Base-by-base conservation (phyloP, 2,113 vertebrate species). In the Albula glossodonta region DNA sequence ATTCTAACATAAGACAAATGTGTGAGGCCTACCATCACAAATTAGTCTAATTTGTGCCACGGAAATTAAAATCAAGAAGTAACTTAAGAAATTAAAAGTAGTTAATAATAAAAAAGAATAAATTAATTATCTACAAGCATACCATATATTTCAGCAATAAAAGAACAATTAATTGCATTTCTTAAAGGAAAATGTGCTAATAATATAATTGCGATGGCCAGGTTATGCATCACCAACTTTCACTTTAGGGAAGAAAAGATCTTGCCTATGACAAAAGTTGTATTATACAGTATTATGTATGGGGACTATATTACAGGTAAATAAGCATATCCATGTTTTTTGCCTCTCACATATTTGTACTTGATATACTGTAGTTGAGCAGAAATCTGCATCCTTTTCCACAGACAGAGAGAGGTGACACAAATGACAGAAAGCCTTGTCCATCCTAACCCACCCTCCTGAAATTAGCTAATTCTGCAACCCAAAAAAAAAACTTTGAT, bases 391-490 rank as follows among this genome's bases (percentile, higher is more conserved):
- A 19, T 51, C 81, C 79, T 51, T 9, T 49, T 78, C 92, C 90
- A 91, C 89, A 91, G 90, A 91, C 91, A 90, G 91, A 93, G 91
- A 93, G 48, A 83, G 89, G 91, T 89, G 89, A 74, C 2, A 90
- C 90, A 93, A 94, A 95, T 92, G 94, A 94, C 93, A 93, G 90
- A 86, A 89, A 90, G 93, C 92, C 91, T 83, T 91, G 89, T 91
- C 90, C 91, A 91, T 93, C 91, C 87, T 87, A 83, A 80, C 31
- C 31, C 88, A 91, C 90, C 92, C 92, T 94, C 93, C 90, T 87
- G 92, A 94, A 93, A 94, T 92, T 93, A 92, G 91, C 94, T 93
- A 94, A 95, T 94, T 94, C 94, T 91, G 93, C 91, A 91, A 93
- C 93, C 94, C 91, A 90, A 91, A 86, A 41, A 41, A 41, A 86